A percentile compares a stretch with the other conserved stretches of the same genome.
These are phyloP conservation scores for Neomorphus geoffroyi DNA, from an alignment of 2,797 vertebrate species.

Conservation along the genomic window DNA sequence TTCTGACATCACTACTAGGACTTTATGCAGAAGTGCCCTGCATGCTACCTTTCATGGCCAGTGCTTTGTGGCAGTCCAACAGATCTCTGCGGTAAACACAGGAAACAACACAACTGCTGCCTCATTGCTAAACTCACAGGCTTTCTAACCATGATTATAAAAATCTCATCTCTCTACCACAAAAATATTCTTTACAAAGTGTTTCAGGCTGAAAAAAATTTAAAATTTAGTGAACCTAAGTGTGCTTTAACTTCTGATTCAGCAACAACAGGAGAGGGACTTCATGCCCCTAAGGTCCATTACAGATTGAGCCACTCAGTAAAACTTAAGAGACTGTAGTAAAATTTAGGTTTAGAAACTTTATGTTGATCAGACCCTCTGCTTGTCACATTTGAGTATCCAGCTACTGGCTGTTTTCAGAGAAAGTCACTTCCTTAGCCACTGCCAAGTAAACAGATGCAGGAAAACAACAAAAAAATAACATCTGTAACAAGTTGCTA, in stretches of 20 bases:
- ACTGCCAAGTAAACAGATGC: neutral
- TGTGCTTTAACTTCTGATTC: neutral
- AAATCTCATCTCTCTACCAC: neutral
- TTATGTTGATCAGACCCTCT: neutral
- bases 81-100: neutral
- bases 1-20: neutral
- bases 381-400: neutral
- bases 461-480: neutral
- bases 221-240: neutral
- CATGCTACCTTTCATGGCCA: neutral
- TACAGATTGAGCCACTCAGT: neutral
- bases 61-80: neutral
- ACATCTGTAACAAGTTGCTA: neutral
- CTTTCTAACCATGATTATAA: neutral
- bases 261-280: neutral
- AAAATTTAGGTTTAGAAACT: neutral
- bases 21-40: neutral
- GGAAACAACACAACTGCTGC: neutral
- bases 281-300: fast-evolving
- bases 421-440: neutral
- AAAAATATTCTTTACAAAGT: neutral
- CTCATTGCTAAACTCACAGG: neutral
- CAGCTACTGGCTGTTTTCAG: neutral
- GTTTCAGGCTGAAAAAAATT: neutral
- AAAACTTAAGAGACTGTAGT: neutral